Percentiles rank a stretch among this genome's conserved stretches.
These are phyloP conservation scores for Byasa hedistus DNA, from an alignment of 2,888 invertebrate genomes.

Conservation along the genomic window DNA sequence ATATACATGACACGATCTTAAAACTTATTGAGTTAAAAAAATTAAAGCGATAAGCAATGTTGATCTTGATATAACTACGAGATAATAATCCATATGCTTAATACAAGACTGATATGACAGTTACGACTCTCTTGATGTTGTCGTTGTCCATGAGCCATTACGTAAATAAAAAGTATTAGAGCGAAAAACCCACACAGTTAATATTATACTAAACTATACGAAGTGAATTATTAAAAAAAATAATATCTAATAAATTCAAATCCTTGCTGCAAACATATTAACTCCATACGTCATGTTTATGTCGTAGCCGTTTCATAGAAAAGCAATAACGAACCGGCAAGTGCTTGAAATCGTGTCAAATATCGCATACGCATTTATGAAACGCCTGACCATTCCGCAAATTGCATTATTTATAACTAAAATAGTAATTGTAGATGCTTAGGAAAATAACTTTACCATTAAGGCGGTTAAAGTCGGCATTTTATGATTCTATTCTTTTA, in stretches of 20 bases:
- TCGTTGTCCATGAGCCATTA: no score
- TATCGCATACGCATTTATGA: slow-evolving; percentile 13
- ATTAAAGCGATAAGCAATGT: no score
- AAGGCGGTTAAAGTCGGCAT: slow-evolving; percentile 5
- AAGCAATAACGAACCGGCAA: slow-evolving; percentile 4
- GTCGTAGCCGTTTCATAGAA: neutral
- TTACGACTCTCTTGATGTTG: no score
- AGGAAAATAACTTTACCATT: slow-evolving; percentile 25
- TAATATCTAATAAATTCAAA: no score
- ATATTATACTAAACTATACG: no score
- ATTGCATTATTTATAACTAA: slow-evolving; percentile 21
- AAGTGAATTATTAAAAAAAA: no score
- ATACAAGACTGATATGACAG: no score
- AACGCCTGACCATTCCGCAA: slow-evolving; percentile 16
- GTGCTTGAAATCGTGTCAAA: slow-evolving; percentile 18
- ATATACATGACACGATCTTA: neutral
- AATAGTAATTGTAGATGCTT: slow-evolving; percentile 11
- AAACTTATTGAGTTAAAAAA: no score
- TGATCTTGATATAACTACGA: no score
- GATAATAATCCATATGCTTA: no score
- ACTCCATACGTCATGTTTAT: neutral
- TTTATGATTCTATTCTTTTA: slow-evolving; percentile 27
- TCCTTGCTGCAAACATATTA: neutral
- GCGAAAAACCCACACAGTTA: no score
- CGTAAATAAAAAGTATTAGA: no score